Evolutionary conservation across 2,797 vertebrate genomes (phyloP).

Genomic region (Acanthurus tractus): DNA sequence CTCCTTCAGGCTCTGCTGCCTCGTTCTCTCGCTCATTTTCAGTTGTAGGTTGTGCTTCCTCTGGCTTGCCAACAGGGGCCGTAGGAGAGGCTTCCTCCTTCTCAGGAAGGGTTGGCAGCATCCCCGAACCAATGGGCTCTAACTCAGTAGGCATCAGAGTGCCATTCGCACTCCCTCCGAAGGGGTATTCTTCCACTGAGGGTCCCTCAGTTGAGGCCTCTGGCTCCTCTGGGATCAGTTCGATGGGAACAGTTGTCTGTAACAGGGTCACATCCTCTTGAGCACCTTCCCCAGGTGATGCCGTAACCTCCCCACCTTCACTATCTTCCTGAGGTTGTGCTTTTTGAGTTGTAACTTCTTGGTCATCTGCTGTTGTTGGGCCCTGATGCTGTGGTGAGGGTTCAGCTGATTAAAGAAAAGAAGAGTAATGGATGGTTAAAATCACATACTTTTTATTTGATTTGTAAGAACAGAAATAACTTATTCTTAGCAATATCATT

Average conservation of each 20-base stretch:
- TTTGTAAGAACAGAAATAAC: neutral
- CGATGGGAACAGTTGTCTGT: fast-evolving
- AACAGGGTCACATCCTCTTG: fast-evolving
- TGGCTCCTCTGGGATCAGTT: neutral
- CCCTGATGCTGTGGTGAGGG: neutral
- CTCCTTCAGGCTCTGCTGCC: fast-evolving
- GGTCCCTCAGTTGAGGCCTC: fast-evolving
- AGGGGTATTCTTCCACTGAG: neutral
- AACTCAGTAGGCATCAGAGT: neutral
- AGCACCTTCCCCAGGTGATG: neutral
- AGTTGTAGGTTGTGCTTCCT: fast-evolving
- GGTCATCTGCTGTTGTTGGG: neutral
- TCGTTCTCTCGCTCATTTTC: neutral
- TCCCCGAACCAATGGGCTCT: conserved; percentile 67
- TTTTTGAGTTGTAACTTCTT: neutral
- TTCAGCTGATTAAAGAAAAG: neutral
- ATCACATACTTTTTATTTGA: neutral
- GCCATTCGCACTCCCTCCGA: neutral
- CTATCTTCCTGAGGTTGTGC: neutral
- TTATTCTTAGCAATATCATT: neutral
- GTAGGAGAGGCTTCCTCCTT: neutral
- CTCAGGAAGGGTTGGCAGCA: neutral
- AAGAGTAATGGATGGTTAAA: neutral
- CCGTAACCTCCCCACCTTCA: fast-evolving
- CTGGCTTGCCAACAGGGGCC: conserved; percentile 1